Base-by-base conservation (phyloP, 2,797 vertebrate species). In the Sylvia borin region DNA sequence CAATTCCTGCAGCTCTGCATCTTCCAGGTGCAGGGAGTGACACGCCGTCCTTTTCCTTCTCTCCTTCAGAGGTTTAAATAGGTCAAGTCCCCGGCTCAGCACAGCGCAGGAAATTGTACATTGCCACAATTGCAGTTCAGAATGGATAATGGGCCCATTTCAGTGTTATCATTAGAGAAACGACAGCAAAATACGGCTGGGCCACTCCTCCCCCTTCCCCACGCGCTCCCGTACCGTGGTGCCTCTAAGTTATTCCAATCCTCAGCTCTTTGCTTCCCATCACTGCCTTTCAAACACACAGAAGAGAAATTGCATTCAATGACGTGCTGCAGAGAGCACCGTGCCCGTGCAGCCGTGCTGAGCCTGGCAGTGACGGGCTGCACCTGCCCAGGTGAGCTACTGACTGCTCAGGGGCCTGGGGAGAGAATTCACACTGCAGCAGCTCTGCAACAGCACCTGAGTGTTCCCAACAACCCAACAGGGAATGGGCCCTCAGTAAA, bases 311-410 rank as follows among this genome's bases (percentile, higher is more conserved):
- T 15, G 90, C 74, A 82, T 88, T 61, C 66, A 86, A 58, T 13
- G 16, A 50, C 0, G 31, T 10, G 82, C 82, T 51, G 85, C 14
- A 16, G 54, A 74, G 78, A 47, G 3, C 4, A 1, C 53, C 54
- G 1, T 18, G 55, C 67, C 7, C 9, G 3, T 2, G n/a, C 54
- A 27, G 4, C 1, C 4, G 24, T 1, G 45, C 64, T 20, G 5
- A 14, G 57, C 80, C 71, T 26, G 36, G 72, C 75, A 74, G 22
- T 48, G 47, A 48, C 45, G 12, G 45, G 68, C 34, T 20, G 29
- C 73, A 17, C 17, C 2, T 26, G 38, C 14, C 80, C 48, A 34
- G 67, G 15, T 25, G 64, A 75, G 50, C 9, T 27, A 16, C 48
- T 26, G 48, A 50, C 13, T 26, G 48, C 16, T 50, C 76, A 9